Percentiles rank a stretch among this genome's conserved stretches.
Conservation (phyloP, 2,888 invertebrate species). For the Dryomyza anilis region DNA sequence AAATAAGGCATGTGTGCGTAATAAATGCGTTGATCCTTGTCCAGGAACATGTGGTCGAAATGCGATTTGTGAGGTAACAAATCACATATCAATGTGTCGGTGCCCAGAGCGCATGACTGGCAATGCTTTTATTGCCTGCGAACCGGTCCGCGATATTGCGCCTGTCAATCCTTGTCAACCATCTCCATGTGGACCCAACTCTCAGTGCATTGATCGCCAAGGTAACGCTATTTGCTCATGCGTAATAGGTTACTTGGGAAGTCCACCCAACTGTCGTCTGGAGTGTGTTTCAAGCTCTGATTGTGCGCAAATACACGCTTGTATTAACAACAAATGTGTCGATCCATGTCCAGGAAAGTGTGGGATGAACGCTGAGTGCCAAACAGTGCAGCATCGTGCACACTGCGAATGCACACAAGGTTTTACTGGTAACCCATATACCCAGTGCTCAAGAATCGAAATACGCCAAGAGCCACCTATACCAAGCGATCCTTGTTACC, state of each 20-base stretch:
- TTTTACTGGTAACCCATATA: conserved; percentile 77
- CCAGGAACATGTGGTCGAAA: conserved; percentile 79
- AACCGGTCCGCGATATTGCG: conserved; percentile 62
- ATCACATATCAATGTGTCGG: conserved; percentile 70
- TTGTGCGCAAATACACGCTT: conserved; percentile 71
- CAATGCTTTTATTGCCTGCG: conserved; percentile 72
- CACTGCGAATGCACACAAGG: conserved; percentile 74
- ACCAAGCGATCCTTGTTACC: conserved; percentile 69
- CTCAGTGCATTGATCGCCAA: conserved; percentile 69
- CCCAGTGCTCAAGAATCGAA: conserved; percentile 62
- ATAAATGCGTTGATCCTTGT: conserved; percentile 85
- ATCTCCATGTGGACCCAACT: conserved; percentile 73
- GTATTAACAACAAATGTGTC: conserved; percentile 74
- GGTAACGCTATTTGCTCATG: conserved; percentile 71
- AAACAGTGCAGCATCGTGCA: conserved; percentile 78
- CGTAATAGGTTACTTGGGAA: conserved; percentile 68
- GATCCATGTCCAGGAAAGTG: conserved; percentile 79
- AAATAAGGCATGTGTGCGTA: conserved; percentile 76
- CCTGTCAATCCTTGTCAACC: conserved; percentile 69
- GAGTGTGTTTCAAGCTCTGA: conserved; percentile 76
- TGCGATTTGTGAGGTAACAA: conserved; percentile 78
- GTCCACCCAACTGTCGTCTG: conserved; percentile 73
- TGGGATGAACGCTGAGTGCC: conserved; percentile 72
- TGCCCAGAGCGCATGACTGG: conserved; percentile 73
- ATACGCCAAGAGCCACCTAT: conserved; percentile 33